These are phyloP conservation scores for Galerucella calmariensis DNA, from an alignment of 2,888 invertebrate genomes.

Conservation along the genomic window DNA sequence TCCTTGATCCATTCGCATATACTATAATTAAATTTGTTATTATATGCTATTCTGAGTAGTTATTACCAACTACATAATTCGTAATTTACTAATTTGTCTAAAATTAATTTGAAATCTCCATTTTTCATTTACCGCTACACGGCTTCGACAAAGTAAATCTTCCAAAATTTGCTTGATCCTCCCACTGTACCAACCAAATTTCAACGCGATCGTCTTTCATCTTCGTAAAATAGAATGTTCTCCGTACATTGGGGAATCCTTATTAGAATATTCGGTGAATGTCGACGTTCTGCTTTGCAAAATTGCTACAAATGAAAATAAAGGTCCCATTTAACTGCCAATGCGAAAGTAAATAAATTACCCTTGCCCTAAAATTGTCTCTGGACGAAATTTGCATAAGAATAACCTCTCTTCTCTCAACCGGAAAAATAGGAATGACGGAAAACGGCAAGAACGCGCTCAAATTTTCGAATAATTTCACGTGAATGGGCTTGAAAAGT, in stretches of 20 bases:
- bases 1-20: too few species aligned
- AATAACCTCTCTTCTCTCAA: conserved; percentile 50
- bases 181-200: background rate
- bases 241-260: conserved; percentile 16
- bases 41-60: too few species aligned
- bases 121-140: background rate
- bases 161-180: background rate
- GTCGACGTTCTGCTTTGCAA: conserved; percentile 27
- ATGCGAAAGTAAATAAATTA: conserved; percentile 59
- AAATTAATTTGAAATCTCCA: conserved; percentile 1
- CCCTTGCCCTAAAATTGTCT: conserved; percentile 61
- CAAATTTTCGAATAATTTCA: conserved; percentile 48
- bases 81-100: background rate
- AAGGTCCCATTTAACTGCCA: conserved; percentile 54
- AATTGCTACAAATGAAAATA: conserved; percentile 46
- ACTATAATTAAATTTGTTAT: too few species aligned
- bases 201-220: conserved; percentile 18
- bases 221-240: conserved; percentile 19
- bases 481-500: conserved; percentile 33
- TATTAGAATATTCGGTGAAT: conserved; percentile 44
- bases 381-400: conserved; percentile 61
- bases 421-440: conserved; percentile 48
- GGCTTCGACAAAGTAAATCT: background rate
- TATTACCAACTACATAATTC: too few species aligned
- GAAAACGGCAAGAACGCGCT: conserved; percentile 39